Evolutionary conservation across 2,797 vertebrate genomes (phyloP).

Genomic region (Chaetophractus vellerosus): DNA sequence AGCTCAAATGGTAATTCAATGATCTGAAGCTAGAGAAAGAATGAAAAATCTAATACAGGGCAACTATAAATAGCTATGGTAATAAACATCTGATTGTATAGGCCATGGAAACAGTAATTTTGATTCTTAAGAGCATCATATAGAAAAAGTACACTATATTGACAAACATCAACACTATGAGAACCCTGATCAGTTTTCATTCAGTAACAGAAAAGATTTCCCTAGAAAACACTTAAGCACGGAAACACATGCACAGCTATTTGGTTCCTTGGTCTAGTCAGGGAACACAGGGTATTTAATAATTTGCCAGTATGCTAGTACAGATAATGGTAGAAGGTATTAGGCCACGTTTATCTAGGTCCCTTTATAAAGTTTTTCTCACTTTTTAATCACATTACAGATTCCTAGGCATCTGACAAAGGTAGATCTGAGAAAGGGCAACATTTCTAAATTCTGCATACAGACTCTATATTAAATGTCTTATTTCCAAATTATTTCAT

Average conservation of each 20-base stretch:
- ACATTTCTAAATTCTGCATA: background rate
- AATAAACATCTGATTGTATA: constrained; percentile 55
- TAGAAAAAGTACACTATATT: background rate
- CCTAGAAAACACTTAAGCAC: constrained; percentile 27
- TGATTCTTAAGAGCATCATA: background rate
- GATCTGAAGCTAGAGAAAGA: constrained; percentile 38
- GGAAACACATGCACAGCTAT: background rate
- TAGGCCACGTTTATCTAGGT: background rate
- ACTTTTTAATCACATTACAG: constrained; percentile 45
- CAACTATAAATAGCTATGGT: constrained; percentile 39
- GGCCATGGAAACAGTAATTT: constrained; percentile 7
- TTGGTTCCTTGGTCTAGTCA: background rate
- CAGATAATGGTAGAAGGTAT: constrained; percentile 12
- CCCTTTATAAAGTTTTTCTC: background rate
- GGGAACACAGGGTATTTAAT: constrained; percentile 23
- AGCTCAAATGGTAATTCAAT: constrained; percentile 45
- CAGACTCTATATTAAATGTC: constrained; percentile 3
- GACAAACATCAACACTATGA: constrained; percentile 23
- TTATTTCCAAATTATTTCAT: constrained; percentile 57
- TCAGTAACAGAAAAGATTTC: constrained; percentile 39
- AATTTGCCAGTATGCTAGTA: constrained; percentile 47
- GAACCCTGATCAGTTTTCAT: constrained; percentile 40
- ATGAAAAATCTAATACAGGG: background rate
- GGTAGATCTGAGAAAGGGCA: constrained; percentile 1
- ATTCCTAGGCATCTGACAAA: background rate